Percentiles rank a stretch among this genome's conserved stretches.
These are phyloP conservation scores for Diploptera punctata DNA, from an alignment of 2,888 invertebrate genomes.

Conservation along the genomic window DNA sequence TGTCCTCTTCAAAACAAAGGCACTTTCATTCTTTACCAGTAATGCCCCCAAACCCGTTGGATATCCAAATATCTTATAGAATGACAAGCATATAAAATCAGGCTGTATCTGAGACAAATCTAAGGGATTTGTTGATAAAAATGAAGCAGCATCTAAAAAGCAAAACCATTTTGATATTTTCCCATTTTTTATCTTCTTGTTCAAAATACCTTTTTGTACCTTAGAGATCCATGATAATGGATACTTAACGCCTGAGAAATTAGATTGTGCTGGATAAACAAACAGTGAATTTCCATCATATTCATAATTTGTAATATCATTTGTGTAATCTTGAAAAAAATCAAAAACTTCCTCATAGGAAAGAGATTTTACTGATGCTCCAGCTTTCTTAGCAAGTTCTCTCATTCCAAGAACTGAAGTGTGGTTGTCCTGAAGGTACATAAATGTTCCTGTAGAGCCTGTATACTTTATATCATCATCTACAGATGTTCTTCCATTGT, in stretches of 20 bases:
- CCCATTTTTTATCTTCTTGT: neutral
- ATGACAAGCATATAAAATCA: constrained; percentile 91
- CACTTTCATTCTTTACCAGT: constrained; percentile 73
- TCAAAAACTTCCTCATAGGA: constrained; percentile 64
- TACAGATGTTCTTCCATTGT: neutral
- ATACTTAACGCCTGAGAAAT: constrained; percentile 93
- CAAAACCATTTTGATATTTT: constrained; percentile 68
- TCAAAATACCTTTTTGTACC: constrained; percentile 65
- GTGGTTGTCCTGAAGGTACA: constrained; percentile 89
- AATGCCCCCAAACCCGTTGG: constrained; percentile 95
- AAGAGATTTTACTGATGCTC: constrained; percentile 64
- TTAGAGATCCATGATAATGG: constrained; percentile 74
- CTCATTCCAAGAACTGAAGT: constrained; percentile 95
- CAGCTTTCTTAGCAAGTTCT: constrained; percentile 68
- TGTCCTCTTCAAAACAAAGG: constrained; percentile 66
- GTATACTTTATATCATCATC: neutral
- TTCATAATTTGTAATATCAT: neutral
- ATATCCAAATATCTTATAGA: constrained; percentile 97
- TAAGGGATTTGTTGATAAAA: constrained; percentile 76
- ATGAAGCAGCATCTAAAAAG: constrained; percentile 86
- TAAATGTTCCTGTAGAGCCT: constrained; percentile 65
- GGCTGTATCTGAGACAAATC: constrained; percentile 76
- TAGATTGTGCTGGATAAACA: constrained; percentile 91
- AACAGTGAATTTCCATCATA: constrained; percentile 66
- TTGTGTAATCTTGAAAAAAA: neutral